Base-by-base conservation (phyloP, 2,113 vertebrate genomes). In the Clarias magur region DNA sequence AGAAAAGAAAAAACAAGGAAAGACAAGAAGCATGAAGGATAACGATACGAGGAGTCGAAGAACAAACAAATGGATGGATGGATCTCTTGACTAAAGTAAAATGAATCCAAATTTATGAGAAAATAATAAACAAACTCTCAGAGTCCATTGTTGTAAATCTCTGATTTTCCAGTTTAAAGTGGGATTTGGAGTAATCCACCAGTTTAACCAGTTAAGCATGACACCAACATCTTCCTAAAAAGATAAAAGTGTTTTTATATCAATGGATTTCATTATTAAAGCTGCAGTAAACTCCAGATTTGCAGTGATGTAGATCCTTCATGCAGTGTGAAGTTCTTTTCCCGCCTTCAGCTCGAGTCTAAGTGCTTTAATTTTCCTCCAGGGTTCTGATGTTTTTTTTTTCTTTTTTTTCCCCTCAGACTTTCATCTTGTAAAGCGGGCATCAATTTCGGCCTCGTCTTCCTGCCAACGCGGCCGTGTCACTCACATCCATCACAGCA, bases 401-500 rank as follows among this genome's bases (percentile, higher is more conserved):
- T 53, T 53, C 25, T 13, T 30, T 72, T 72, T 34, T 8, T 8
- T 11, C 34, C 5, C 25, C 3, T 9, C 15, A 63, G 53, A 82
- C 72, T 86, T 86, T 88, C 86, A 88, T 89, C 75, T 84, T 56
- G 59, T 86, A 90, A 90, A 90, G 57, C 63, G 59, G 81, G 72
- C 87, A 90, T 88, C 88, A 82, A 88, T 86, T 85, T 67, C 27
- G 16, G 34, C 73, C 78, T 86, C 57, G 84, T 93, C 85, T 92
- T 85, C 87, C 88, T 88, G 87, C 89, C 89, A 89, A 89, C 91
- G 87, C 78, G 90, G 90, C 88, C 30, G 6, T 92, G 92, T 93
- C 92, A 92, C 91, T 94, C 92, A 89, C 89, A 92, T 89, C 91
- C 91, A 94, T 94, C 92, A 93, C 92, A 2, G 88, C 75, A 15